These are phyloP conservation scores for Trichosurus vulpecula DNA, from an alignment of 2,797 vertebrate species.

Conservation along the genomic window DNA sequence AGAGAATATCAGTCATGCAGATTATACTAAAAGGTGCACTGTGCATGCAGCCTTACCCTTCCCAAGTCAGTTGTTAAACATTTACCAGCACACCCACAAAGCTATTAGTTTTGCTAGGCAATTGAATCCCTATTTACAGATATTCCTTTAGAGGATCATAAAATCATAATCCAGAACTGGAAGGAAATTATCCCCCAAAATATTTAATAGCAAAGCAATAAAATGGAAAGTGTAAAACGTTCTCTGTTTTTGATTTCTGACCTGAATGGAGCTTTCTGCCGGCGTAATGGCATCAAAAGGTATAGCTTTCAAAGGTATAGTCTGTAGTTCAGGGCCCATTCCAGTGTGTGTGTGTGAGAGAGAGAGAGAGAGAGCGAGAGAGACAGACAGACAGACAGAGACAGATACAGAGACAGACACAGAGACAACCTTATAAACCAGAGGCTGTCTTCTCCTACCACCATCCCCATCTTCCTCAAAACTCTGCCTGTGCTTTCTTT, in stretches of 20 bases:
- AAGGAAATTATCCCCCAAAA: not conserved
- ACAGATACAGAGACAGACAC: no score
- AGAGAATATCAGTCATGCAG: not conserved
- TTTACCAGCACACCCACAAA: not conserved
- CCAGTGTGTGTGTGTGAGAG: not conserved
- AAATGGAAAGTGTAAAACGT: not conserved
- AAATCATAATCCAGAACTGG: not conserved
- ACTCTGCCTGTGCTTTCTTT: not conserved
- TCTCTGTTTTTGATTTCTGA: not conserved
- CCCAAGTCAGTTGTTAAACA: not conserved
- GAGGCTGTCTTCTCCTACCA: rapidly evolving
- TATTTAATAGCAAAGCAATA: not conserved
- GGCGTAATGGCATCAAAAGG: not conserved
- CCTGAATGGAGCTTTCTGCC: not conserved
- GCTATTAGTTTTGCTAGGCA: not conserved
- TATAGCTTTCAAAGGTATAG: not conserved
- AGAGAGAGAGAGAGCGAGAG: no score
- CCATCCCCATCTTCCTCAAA: rapidly evolving
- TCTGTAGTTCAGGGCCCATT: not conserved
- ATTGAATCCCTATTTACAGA: not conserved
- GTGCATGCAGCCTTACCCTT: not conserved
- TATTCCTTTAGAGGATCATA: not conserved
- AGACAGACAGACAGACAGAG: no score
- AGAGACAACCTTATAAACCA: not conserved
- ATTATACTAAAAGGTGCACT: not conserved